Evolutionary conservation across 2,113 vertebrate genomes (phyloP).

Genomic region (Salvelinus alpinus): DNA sequence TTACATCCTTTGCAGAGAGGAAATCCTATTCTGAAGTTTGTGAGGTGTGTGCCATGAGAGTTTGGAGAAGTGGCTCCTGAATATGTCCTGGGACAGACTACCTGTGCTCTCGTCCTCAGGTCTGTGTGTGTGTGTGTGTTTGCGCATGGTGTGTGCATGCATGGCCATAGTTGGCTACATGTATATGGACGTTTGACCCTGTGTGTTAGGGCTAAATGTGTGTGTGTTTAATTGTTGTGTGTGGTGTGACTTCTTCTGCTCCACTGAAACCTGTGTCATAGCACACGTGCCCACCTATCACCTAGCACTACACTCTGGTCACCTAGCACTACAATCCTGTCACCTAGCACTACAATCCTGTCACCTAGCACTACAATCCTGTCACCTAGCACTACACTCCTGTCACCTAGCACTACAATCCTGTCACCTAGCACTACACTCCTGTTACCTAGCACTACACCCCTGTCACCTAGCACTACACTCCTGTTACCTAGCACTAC

Average conservation of each 20-base stretch:
- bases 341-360: neutral
- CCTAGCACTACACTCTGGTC: neutral
- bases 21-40: constrained; percentile 86
- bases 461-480: neutral
- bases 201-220: too few relatives aligned
- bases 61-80: constrained; percentile 84
- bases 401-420: neutral
- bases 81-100: constrained; percentile 84
- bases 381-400: too few relatives aligned
- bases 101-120: constrained; percentile 90
- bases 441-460: neutral
- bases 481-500: neutral
- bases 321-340: neutral
- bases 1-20: constrained; percentile 73
- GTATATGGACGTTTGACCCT: neutral
- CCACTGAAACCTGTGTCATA: neutral
- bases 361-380: neutral
- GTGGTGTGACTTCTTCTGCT: neutral
- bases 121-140: constrained; percentile 31
- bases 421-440: neutral
- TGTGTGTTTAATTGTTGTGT: neutral
- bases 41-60: constrained; percentile 89
- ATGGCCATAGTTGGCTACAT: too few relatives aligned
- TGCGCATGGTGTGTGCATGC: too few relatives aligned
- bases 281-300: neutral